These are phyloP conservation scores for Tupaia chinensis DNA, from an alignment of 2,113 vertebrate species.

Conservation along the genomic window DNA sequence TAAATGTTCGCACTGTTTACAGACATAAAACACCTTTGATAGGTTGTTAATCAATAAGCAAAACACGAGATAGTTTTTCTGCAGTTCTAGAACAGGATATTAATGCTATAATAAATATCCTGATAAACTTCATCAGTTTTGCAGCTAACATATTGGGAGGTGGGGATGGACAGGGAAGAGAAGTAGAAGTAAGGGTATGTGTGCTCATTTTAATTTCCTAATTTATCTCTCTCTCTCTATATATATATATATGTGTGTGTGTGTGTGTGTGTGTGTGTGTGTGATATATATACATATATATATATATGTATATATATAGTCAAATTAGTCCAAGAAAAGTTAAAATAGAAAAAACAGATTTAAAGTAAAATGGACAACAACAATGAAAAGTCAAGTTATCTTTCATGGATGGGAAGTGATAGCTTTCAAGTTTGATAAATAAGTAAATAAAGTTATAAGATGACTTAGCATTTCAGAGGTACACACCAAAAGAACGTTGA, in stretches of 20 bases:
- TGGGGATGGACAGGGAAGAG: background rate
- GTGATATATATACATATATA: too few relatives aligned
- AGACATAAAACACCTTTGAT: background rate
- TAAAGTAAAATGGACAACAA: background rate
- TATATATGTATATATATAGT: too few relatives aligned
- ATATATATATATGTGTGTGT: too few relatives aligned
- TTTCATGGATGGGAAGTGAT: background rate
- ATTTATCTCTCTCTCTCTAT: background rate
- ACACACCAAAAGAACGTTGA: background rate
- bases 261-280: too few relatives aligned
- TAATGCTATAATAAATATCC: background rate
- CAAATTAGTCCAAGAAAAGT: background rate
- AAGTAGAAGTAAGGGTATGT: background rate
- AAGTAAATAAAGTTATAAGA: background rate
- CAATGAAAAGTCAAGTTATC: background rate
- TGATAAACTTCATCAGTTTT: too few relatives aligned
- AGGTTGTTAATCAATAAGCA: background rate
- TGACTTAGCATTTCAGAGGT: background rate
- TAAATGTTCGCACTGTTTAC: background rate
- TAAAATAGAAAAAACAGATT: background rate
- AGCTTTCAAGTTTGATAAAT: conserved; percentile 39
- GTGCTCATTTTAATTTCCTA: background rate
- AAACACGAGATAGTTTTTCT: background rate
- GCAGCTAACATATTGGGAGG: background rate
- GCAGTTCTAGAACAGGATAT: background rate